phyloP scores from a whole-genome alignment of 2,113 vertebrate genomes.

The Malurus alboscapulatus region DNA sequence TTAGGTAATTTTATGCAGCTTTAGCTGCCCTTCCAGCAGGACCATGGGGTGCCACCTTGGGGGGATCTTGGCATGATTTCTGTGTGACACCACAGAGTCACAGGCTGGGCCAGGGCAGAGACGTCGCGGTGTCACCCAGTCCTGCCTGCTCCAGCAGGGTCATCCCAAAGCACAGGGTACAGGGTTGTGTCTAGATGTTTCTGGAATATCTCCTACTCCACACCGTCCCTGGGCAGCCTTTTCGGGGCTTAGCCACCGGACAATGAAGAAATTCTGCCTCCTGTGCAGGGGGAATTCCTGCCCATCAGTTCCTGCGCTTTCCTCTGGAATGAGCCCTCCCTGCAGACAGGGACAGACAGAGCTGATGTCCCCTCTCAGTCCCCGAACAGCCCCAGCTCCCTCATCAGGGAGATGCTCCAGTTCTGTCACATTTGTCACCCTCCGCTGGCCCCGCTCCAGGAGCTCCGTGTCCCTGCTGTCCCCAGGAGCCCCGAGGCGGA shows the following conservation, averaged over 20 bases:
- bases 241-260: background rate
- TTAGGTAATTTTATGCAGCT: background rate
- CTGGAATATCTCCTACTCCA: background rate
- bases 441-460: no score
- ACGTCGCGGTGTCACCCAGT: background rate
- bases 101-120: background rate
- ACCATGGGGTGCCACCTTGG: background rate
- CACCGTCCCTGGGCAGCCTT: background rate
- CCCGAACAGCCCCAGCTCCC: background rate
- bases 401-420: rapidly evolving
- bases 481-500: rapidly evolving
- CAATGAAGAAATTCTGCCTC: background rate
- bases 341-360: background rate
- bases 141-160: background rate
- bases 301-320: background rate
- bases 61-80: no score
- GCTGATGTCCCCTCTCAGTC: background rate
- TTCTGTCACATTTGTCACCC: background rate
- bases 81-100: background rate
- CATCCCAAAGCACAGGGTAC: background rate
- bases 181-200: background rate
- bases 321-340: background rate
- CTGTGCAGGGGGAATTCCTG: background rate
- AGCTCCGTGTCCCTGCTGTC: background rate
- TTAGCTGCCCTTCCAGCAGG: background rate